Evolutionary conservation across 2,888 invertebrate species (phyloP).

Genomic region (Cybosia mesomella): DNA sequence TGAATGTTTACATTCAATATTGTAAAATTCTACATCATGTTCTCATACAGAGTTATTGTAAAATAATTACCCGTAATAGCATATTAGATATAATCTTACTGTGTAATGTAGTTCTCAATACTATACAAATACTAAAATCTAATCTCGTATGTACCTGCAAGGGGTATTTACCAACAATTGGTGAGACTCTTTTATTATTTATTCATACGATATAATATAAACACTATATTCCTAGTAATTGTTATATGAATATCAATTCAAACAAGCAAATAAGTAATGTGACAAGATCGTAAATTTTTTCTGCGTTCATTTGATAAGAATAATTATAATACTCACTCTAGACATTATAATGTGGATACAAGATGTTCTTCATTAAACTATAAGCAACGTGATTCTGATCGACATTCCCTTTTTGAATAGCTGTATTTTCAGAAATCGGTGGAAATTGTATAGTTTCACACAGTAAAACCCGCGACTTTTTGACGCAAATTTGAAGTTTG

Average conservation of each 20-base stretch:
- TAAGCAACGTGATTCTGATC: neutral
- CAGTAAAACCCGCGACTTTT: neutral
- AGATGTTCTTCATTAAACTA: neutral
- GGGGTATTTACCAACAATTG: neutral
- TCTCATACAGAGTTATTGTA: too few species aligned
- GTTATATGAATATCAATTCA: neutral
- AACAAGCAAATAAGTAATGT: constrained; percentile 1
- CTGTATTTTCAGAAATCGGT: neutral
- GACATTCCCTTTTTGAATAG: neutral
- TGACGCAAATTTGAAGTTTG: neutral
- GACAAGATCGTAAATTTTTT: neutral
- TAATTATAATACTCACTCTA: constrained; percentile 9
- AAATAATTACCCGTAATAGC: too few species aligned
- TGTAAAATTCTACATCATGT: too few species aligned
- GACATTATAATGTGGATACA: neutral
- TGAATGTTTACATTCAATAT: too few species aligned
- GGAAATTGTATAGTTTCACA: neutral
- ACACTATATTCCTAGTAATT: neutral
- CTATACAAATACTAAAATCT: too few species aligned
- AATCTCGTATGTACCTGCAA: neutral
- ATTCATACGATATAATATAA: neutral
- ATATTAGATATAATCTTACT: too few species aligned
- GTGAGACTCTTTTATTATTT: neutral
- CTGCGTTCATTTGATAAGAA: neutral
- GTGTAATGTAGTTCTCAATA: too few species aligned